Base-by-base conservation (phyloP, 2,888 invertebrate species). In the Torymus aiolomorphi region DNA sequence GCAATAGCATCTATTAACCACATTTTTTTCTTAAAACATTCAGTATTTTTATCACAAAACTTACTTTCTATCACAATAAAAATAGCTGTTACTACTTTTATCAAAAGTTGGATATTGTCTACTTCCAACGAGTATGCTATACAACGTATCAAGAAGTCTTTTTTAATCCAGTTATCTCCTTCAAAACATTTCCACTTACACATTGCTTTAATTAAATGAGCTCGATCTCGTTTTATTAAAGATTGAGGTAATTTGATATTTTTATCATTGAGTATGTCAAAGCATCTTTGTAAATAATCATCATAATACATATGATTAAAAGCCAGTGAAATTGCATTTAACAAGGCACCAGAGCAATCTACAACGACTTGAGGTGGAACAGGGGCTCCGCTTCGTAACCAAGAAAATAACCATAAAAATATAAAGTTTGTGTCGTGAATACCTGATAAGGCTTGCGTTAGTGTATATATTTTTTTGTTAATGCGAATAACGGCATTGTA, bases 321-420 rank as follows among this genome's bases (percentile, higher is more conserved):
- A 24, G 67, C 52, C 2, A 52, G 16, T 2, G 8, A 24, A 11
- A 67, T 54, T 2, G 18, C 54, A 54, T 54, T 51, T 24, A 67
- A n/a, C 2, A 67, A 14, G 2, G 67, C 67, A 3, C 18, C 11
- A 13, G 67, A 67, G 24, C 67, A 52, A 67, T 67, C 67, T 5
- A 54, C 52, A n/a, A 67, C 18, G 51, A 52, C n/a, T n/a, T n/a
- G n/a, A n/a, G n/a, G n/a, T n/a, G n/a, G n/a, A n/a, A n/a, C n/a
- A n/a, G n/a, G n/a, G n/a, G n/a, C n/a, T n/a, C n/a, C n/a, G n/a
- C n/a, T n/a, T n/a, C n/a, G n/a, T n/a, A n/a, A n/a, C n/a, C n/a
- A n/a, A n/a, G n/a, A n/a, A n/a, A n/a, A n/a, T n/a, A n/a, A n/a
- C n/a, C n/a, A n/a, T n/a, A n/a, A n/a, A n/a, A n/a, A n/a, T n/a